Evolutionary conservation across 2,113 vertebrate species (phyloP).

Genomic region (Lepus timidus): DNA sequence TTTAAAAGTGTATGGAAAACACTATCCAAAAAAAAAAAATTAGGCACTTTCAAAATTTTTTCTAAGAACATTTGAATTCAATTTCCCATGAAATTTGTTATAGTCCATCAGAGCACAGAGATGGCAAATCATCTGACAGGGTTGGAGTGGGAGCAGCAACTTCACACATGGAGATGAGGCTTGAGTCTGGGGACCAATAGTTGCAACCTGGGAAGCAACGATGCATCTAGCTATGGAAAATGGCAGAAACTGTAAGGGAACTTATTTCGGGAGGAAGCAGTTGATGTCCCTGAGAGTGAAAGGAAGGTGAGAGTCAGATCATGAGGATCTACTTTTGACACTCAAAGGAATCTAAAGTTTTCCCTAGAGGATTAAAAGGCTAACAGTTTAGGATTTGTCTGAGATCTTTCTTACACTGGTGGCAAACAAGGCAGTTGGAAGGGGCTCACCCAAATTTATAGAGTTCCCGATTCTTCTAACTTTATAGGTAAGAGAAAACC

Average conservation of each 20-base stretch:
- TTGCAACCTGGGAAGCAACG: neutral
- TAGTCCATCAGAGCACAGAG: neutral
- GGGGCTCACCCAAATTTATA: neutral
- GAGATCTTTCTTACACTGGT: neutral
- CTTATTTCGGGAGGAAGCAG: neutral
- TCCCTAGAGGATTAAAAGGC: neutral
- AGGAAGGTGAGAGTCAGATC: neutral
- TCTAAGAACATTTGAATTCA: too few species aligned
- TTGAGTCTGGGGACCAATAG: neutral
- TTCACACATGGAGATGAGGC: neutral
- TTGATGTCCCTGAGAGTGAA: neutral
- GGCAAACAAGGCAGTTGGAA: neutral
- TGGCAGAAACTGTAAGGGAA: neutral
- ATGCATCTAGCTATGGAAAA: neutral
- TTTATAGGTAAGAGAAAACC: neutral
- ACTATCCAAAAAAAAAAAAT: too few species aligned
- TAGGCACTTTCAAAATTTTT: too few species aligned
- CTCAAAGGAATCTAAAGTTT: neutral
- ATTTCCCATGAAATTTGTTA: neutral
- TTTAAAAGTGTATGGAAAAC: too few species aligned
- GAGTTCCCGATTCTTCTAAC: neutral
- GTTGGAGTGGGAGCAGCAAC: rapidly evolving
- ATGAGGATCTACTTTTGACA: neutral
- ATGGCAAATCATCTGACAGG: neutral
- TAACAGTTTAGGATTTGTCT: neutral